phyloP scores from a whole-genome alignment of 2,797 vertebrate species.

The Sebastes cheni region DNA sequence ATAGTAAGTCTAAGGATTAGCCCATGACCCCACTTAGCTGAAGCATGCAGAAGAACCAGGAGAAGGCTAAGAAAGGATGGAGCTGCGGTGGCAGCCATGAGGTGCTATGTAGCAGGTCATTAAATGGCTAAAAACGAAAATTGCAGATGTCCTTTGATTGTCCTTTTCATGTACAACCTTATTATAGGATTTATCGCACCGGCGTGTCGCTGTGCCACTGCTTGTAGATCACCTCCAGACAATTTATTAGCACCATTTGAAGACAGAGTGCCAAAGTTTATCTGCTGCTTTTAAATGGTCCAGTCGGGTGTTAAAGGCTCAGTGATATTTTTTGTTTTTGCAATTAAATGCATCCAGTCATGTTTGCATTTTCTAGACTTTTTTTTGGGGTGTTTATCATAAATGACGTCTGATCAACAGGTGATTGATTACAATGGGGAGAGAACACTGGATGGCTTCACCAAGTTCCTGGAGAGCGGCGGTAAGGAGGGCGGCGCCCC shows the following conservation, averaged over 20 bases:
- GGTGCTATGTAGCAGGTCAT: not conserved
- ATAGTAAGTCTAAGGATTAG: slow-evolving; percentile 23
- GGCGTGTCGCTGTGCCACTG: too few relatives aligned
- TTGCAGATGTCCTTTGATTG: not conserved
- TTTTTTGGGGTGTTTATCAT: not conserved
- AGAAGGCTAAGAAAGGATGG: not conserved
- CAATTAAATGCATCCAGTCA: not conserved
- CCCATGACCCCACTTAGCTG: slow-evolving; percentile 8
- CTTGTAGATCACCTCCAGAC: too few relatives aligned
- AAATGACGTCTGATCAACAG: slow-evolving; percentile 68
- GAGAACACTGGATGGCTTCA: slow-evolving; percentile 94
- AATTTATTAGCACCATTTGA: not conserved
- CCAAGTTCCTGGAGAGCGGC: slow-evolving; percentile 95
- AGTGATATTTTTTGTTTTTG: not conserved
- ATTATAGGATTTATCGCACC: too few relatives aligned
- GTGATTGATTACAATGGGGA: slow-evolving; percentile 97
- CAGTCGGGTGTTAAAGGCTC: not conserved
- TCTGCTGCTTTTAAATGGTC: not conserved
- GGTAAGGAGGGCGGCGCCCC: slow-evolving; percentile 93
- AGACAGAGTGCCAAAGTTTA: not conserved
- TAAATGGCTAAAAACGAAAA: not conserved
- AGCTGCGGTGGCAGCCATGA: not conserved
- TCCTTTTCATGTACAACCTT: not conserved
- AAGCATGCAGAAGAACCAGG: slow-evolving; percentile 4
- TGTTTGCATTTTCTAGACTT: not conserved